phyloP scores from a whole-genome alignment of 2,113 vertebrate genomes.

The Herpailurus yagouaroundi region DNA sequence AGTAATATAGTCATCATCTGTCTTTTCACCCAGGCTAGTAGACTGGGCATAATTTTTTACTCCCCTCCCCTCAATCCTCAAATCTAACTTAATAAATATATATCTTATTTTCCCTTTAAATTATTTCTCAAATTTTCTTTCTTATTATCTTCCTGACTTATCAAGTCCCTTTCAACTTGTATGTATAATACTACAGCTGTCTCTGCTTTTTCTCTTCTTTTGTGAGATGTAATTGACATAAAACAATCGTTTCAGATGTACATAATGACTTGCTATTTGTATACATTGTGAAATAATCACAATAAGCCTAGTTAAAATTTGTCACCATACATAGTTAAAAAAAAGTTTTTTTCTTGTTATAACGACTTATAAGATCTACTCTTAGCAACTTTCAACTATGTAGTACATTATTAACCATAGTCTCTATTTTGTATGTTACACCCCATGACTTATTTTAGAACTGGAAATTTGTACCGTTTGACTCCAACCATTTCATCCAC shows the following conservation, averaged over 20 bases:
- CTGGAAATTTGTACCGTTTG: background rate
- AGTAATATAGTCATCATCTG: background rate
- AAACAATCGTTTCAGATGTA: background rate
- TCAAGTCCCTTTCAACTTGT: background rate
- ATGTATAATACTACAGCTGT: background rate
- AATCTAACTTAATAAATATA: background rate
- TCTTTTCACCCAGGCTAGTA: background rate
- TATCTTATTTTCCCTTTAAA: background rate
- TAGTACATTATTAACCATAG: background rate
- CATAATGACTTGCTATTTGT: background rate
- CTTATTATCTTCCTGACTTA: background rate
- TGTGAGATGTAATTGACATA: background rate
- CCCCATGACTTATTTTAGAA: background rate
- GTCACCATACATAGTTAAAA: background rate
- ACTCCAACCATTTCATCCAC: background rate
- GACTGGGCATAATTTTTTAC: background rate
- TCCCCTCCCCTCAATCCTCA: background rate
- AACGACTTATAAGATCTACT: background rate
- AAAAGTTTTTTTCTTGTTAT: background rate
- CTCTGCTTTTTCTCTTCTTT: background rate
- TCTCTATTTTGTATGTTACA: background rate
- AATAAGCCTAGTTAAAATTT: background rate
- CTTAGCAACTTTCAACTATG: background rate
- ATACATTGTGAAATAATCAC: background rate
- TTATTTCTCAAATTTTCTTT: background rate